These are phyloP conservation scores for Muscidifurax raptorellus DNA, from an alignment of 1,140 invertebrate genomes.

Conservation along the genomic window DNA sequence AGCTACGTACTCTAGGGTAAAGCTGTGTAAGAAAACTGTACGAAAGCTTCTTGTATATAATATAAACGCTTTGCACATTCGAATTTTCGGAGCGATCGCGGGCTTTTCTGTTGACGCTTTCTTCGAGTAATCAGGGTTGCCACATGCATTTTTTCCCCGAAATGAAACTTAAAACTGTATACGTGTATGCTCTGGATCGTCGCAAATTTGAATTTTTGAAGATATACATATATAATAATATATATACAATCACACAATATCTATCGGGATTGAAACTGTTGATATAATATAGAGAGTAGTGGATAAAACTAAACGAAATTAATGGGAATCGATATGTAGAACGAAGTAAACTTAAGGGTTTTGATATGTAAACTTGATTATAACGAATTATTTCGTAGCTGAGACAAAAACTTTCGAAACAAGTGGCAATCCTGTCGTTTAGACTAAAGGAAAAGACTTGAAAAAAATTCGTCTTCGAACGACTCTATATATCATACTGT, in stretches of 20 bases:
- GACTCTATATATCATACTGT: conserved; percentile 38
- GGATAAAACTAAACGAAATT: background rate
- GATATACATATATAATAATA: too few species aligned
- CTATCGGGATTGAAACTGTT: background rate
- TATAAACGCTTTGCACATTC: background rate
- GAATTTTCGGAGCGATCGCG: background rate
- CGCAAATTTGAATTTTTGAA: too few species aligned
- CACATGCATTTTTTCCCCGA: background rate
- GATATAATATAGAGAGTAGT: background rate
- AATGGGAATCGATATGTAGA: background rate
- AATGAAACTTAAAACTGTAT: background rate
- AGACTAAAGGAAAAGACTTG: conserved; percentile 47
- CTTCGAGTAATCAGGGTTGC: conserved; percentile 19
- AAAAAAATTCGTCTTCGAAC: conserved; percentile 38
- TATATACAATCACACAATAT: too few species aligned
- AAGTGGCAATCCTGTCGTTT: conserved; percentile 42
- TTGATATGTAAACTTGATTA: conserved; percentile 25
- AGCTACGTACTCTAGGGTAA: background rate
- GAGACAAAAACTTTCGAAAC: conserved; percentile 15
- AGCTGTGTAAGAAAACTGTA: background rate
- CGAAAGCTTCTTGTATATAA: background rate
- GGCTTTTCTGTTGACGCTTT: too few species aligned
- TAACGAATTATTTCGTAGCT: conserved; percentile 14
- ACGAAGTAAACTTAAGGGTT: conserved; percentile 15
- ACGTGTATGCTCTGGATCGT: too few species aligned